Evolutionary conservation across 1,140 invertebrate genomes (phyloP), one percentile per base, ranked within the genome.

Genomic region (Chelonus insularis): DNA sequence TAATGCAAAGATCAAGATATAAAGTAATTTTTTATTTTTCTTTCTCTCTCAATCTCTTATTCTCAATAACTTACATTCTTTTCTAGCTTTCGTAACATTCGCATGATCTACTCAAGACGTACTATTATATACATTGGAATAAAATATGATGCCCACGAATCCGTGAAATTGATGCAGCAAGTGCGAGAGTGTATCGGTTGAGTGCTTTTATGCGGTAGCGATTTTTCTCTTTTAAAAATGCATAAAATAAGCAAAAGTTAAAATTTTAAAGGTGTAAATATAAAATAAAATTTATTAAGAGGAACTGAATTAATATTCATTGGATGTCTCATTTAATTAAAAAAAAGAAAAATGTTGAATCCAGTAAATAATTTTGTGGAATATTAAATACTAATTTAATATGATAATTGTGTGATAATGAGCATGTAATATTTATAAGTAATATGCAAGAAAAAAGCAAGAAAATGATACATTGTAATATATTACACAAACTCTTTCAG

Each of bases 91-190:
- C 8, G 18, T 23, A 41, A 56, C 20, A 56, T 41, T 12, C 18
- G 20, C 41, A 14, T 18, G 41, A 39, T 39, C 36, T 14, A 5
- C 41, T 45, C 41, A 4, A 14, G n/a, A 41, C 20, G 32, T 5
- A 58, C 21, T 16, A 55, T 21, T 41, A 41, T 18, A 39, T 12
- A 11, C 34, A 48, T 20, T 34, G 25, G 25, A 5, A 45, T 45
- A 57, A 47, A 45, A 36, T 36, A 21, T 32, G 14, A n/a, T 12
- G 56, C 29, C 36, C 18, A 23, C 8, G 25, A 50, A 34, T 9
- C 43, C 56, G 37, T 58, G 36, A 48, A 58, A 58, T 58, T 50
- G 45, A 58, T 48, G 9, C 56, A 21, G 25, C 16, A n/a, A 36
- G n/a, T 58, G 32, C 18, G 56, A 48, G 56, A 48, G 45, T 48